Evolutionary conservation across 2,888 invertebrate genomes (phyloP).

Genomic region (Microchrysa polita): DNA sequence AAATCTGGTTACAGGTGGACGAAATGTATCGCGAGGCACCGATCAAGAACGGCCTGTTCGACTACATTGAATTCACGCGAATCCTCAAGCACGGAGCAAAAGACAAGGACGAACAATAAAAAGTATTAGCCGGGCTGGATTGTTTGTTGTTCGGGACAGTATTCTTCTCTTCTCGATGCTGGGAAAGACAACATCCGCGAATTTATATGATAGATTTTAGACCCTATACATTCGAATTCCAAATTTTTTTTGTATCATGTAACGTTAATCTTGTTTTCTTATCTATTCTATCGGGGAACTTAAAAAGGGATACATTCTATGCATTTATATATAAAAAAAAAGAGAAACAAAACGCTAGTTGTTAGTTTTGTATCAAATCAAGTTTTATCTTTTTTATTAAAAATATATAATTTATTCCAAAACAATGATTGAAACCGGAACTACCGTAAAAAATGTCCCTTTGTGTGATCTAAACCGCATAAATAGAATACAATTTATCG

Average conservation of each 20-base stretch:
- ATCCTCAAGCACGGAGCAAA: constrained; percentile 99
- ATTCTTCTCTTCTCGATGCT: constrained; percentile 30
- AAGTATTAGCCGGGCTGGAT: constrained; percentile 50
- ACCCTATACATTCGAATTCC: background rate
- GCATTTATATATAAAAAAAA: background rate
- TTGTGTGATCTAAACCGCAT: background rate
- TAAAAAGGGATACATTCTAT: background rate
- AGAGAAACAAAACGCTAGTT: background rate
- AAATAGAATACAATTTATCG: background rate
- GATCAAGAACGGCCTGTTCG: constrained; percentile 89
- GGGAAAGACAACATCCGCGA: background rate
- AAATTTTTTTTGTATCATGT: background rate
- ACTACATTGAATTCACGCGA: constrained; percentile 98
- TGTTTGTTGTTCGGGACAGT: constrained; percentile 8
- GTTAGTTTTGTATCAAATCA: background rate
- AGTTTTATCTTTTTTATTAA: background rate
- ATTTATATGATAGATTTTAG: background rate
- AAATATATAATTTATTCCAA: background rate
- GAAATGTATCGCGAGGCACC: constrained; percentile 99
- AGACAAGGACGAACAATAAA: constrained; percentile 96
- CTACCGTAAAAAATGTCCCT: background rate
- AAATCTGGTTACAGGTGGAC: constrained; percentile 74
- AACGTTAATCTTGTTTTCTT: background rate
- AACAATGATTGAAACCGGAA: too few relatives aligned
- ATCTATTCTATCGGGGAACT: background rate